Evolutionary conservation across 2,797 vertebrate genomes (phyloP).

Genomic region (Acanthurus tractus): DNA sequence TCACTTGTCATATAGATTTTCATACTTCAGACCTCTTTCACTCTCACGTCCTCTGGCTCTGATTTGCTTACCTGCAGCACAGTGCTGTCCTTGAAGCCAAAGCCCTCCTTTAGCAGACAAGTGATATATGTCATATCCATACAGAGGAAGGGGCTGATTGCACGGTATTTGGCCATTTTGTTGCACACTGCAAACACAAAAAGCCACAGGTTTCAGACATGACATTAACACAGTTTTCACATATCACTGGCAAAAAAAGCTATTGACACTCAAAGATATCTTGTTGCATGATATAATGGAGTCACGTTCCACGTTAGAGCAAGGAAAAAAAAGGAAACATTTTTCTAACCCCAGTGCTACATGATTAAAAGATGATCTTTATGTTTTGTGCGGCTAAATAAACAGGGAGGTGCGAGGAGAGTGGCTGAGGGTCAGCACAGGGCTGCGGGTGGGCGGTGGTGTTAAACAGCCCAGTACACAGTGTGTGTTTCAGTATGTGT

Average conservation of each 20-base stretch:
- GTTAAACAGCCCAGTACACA: constrained; percentile 56
- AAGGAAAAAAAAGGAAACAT: constrained; percentile 10
- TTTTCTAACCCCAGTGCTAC: constrained; percentile 63
- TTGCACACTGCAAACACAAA: constrained; percentile 90
- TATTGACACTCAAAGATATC: constrained; percentile 5
- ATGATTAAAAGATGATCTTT: constrained; percentile 70
- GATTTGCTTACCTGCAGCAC: constrained; percentile 89
- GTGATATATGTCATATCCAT: constrained; percentile 99
- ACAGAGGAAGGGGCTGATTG: constrained; percentile 95
- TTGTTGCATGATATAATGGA: constrained; percentile 1
- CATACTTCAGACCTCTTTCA: background rate
- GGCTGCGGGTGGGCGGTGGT: constrained; percentile 70
- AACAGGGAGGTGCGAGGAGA: constrained; percentile 72
- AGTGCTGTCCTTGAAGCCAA: constrained; percentile 95
- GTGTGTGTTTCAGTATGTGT: constrained; percentile 68
- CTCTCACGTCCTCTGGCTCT: background rate
- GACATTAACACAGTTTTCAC: constrained; percentile 39
- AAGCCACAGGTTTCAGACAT: constrained; percentile 37
- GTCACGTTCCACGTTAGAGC: background rate
- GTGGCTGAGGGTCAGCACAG: constrained; percentile 68
- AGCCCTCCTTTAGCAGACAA: constrained; percentile 95
- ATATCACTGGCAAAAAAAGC: constrained; percentile 19
- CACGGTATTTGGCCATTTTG: constrained; percentile 92
- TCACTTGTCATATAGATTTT: constrained; percentile 8
- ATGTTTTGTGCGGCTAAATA: constrained; percentile 69